A percentile compares a stretch with the other conserved stretches of the same genome.
Evolutionary conservation across 1,140 invertebrate species (phyloP).

Genomic region (Brachionus rubens): DNA sequence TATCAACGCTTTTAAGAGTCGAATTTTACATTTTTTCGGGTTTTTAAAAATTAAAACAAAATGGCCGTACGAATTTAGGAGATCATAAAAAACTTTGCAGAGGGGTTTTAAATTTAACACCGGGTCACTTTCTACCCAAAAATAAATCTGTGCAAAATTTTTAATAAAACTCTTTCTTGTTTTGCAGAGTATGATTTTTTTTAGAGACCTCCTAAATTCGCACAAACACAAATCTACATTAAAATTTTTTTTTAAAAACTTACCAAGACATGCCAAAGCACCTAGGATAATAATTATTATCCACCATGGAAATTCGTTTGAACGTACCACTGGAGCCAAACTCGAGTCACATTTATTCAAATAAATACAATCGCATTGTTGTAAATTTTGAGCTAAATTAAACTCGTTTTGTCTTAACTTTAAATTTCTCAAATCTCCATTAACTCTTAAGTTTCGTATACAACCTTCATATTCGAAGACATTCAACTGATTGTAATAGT

Average conservation of each 20-base stretch:
- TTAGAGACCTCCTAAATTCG: too few species aligned
- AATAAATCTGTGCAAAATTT: too few species aligned
- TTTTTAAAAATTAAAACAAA: too few species aligned
- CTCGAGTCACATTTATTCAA: conserved; percentile 7
- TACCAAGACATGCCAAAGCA: conserved; percentile 35
- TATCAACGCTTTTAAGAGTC: background rate
- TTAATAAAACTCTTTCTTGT: too few species aligned
- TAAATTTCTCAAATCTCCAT: conserved; percentile 39
- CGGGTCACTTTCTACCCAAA: too few species aligned
- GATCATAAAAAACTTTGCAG: too few species aligned
- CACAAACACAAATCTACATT: too few species aligned
- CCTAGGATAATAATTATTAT: conserved; percentile 36
- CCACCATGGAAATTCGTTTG: conserved; percentile 44
- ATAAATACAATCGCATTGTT: conserved; percentile 41
- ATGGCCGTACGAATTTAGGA: too few species aligned
- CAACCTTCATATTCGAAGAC: conserved; percentile 44
- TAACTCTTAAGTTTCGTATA: conserved; percentile 17
- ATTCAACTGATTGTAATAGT: conserved; percentile 43
- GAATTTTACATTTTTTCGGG: background rate
- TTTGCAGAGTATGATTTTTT: too few species aligned
- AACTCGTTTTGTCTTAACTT: background rate
- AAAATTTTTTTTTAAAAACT: background rate
- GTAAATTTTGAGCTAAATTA: conserved; percentile 38
- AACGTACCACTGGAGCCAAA: background rate
- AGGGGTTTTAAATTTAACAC: too few species aligned